phyloP scores from a whole-genome alignment of 64 coral and sea anemone genomes.

The Montipora capricornis region DNA sequence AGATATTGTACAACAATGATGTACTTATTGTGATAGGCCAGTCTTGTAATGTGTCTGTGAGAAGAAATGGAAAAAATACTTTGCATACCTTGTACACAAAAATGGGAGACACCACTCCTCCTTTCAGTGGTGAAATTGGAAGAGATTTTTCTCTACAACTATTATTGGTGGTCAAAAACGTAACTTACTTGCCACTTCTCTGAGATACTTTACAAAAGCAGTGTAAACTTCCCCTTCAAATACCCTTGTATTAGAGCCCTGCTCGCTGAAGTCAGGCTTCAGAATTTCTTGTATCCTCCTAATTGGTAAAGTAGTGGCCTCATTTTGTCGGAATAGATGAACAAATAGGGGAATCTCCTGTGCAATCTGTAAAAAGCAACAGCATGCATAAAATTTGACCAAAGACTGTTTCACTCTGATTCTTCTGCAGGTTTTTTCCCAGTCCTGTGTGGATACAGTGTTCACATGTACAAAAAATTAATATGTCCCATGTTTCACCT shows the following conservation, averaged over 20 bases:
- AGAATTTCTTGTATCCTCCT: constrained; percentile 21
- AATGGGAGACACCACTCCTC: too few relatives aligned
- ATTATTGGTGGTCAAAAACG: neutral
- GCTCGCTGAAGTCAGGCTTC: constrained; percentile 57
- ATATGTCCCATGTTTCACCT: too few relatives aligned
- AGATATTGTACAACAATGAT: too few relatives aligned
- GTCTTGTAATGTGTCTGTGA: too few relatives aligned
- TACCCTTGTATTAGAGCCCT: constrained; percentile 49
- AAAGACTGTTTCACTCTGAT: too few relatives aligned
- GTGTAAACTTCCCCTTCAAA: constrained; percentile 54
- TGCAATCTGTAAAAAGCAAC: constrained; percentile 29
- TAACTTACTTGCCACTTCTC: constrained; percentile 56
- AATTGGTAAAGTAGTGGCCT: neutral
- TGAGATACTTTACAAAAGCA: constrained; percentile 50
- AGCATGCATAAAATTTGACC: too few relatives aligned
- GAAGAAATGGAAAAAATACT: too few relatives aligned
- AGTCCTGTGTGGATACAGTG: too few relatives aligned
- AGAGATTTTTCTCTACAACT: neutral
- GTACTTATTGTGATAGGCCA: too few relatives aligned
- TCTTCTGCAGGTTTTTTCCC: too few relatives aligned
- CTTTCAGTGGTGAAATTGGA: neutral
- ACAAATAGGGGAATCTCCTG: constrained; percentile 33
- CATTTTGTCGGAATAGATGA: constrained; percentile 33
- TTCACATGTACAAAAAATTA: too few relatives aligned
- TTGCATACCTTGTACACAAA: too few relatives aligned